These are phyloP conservation scores for Tribolium madens DNA, from an alignment of 1,140 invertebrate genomes.

Conservation along the genomic window DNA sequence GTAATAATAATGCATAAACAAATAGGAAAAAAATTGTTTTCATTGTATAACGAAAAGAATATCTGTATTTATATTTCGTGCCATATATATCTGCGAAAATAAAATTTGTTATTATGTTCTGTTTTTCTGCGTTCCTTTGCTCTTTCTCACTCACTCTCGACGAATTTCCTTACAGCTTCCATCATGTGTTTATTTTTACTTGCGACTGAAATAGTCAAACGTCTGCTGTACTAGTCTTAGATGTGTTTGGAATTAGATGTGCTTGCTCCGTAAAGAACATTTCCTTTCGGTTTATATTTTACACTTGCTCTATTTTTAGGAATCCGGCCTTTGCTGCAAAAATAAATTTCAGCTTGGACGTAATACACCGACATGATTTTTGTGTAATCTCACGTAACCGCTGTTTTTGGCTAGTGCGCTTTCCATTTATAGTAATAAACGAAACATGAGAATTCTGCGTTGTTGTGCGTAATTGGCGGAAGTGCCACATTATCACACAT, in stretches of 20 bases:
- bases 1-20: conserved; percentile 31
- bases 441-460: too few relatives aligned
- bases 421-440: background rate
- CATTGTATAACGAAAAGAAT: conserved; percentile 6
- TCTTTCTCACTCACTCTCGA: conserved; percentile 29
- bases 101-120: conserved; percentile 45
- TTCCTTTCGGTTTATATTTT: conserved; percentile 43
- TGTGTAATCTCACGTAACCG: conserved; percentile 15
- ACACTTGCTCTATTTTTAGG: conserved; percentile 42
- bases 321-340: conserved; percentile 44
- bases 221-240: conserved; percentile 52
- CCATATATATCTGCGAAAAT: conserved; percentile 46
- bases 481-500: conserved; percentile 25
- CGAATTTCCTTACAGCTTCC: conserved; percentile 41
- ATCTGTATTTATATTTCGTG: conserved; percentile 41
- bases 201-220: conserved; percentile 55
- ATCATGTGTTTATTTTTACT: conserved; percentile 51
- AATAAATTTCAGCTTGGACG: conserved; percentile 38
- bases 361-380: conserved; percentile 40
- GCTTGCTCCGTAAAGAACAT: conserved; percentile 36
- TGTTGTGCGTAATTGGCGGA: background rate
- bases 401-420: too few relatives aligned
- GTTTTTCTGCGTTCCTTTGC: conserved; percentile 43
- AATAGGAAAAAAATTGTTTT: conserved; percentile 18
- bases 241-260: conserved; percentile 54